These are phyloP conservation scores for Botia almorhae DNA, from an alignment of 2,797 vertebrate species.

Conservation along the genomic window DNA sequence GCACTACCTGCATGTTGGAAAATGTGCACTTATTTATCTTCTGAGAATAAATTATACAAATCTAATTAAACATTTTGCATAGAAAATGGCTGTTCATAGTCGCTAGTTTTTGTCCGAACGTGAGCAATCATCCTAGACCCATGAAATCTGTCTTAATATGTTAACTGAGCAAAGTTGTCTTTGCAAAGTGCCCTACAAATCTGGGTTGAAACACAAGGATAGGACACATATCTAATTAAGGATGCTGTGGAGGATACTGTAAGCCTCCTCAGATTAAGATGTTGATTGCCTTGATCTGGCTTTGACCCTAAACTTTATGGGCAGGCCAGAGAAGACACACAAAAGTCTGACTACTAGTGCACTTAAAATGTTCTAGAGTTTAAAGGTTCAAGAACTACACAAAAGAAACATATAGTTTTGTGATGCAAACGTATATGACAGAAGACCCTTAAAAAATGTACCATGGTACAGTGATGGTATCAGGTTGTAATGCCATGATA, in stretches of 20 bases:
- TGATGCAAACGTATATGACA: not conserved
- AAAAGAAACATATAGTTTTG: not conserved
- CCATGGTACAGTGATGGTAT: not conserved
- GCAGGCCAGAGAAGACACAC: slow-evolving; percentile 15
- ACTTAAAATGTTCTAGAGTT: not conserved
- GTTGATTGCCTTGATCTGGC: slow-evolving; percentile 2
- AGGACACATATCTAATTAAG: not conserved
- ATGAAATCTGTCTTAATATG: not conserved
- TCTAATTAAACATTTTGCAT: not conserved
- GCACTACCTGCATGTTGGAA: not conserved
- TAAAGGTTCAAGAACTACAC: not conserved
- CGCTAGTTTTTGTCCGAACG: not conserved
- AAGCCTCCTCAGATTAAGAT: not conserved
- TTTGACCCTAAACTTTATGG: slow-evolving; percentile 9
- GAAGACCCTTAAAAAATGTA: not conserved
- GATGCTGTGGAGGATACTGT: not conserved
- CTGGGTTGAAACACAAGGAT: not conserved
- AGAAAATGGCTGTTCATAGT: not conserved
- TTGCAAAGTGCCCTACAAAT: not conserved
- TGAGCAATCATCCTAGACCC: not conserved
- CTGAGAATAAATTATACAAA: not conserved
- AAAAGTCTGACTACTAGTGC: not conserved
- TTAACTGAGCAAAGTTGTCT: not conserved
- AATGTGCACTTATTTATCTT: not conserved
- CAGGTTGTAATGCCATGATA: not conserved